These are phyloP conservation scores for Potamilus streckersoni DNA, from an alignment of 1,140 invertebrate genomes.

Conservation along the genomic window DNA sequence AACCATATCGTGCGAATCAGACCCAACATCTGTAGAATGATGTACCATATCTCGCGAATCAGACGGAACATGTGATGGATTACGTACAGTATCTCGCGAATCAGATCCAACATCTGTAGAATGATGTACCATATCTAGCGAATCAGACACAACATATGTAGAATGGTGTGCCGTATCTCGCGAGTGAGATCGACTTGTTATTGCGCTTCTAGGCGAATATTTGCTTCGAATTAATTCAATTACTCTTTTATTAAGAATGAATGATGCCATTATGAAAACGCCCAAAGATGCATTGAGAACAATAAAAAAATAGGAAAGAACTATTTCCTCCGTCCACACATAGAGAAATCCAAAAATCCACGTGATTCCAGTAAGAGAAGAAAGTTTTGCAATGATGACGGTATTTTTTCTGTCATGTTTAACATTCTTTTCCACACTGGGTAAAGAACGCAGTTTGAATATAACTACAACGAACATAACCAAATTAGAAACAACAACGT, in stretches of 20 bases:
- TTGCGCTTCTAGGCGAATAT: no score
- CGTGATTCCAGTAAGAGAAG: conserved; percentile 23
- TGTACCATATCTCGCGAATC: no score
- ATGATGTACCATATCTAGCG: no score
- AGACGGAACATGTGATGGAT: no score
- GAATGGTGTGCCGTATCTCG: no score
- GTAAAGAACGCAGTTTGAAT: neutral
- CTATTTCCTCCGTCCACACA: conserved; percentile 1
- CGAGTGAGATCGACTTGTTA: no score
- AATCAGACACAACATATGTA: no score
- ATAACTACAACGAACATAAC: conserved; percentile 14
- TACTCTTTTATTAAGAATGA: conserved; percentile 16
- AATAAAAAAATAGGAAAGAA: conserved; percentile 17
- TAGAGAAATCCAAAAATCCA: conserved; percentile 28
- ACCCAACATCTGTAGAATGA: no score
- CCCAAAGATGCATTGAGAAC: conserved; percentile 16
- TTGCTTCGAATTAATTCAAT: neutral
- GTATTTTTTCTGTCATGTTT: conserved; percentile 10
- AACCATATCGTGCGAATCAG: no score
- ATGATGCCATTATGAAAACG: conserved; percentile 21
- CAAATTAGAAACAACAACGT: conserved; percentile 11
- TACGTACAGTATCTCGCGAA: no score
- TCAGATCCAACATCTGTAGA: no score
- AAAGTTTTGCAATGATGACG: conserved; percentile 13
- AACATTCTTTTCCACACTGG: neutral